phyloP scores from a whole-genome alignment of 1,140 invertebrate genomes.

The Camponotus vicinus region DNA sequence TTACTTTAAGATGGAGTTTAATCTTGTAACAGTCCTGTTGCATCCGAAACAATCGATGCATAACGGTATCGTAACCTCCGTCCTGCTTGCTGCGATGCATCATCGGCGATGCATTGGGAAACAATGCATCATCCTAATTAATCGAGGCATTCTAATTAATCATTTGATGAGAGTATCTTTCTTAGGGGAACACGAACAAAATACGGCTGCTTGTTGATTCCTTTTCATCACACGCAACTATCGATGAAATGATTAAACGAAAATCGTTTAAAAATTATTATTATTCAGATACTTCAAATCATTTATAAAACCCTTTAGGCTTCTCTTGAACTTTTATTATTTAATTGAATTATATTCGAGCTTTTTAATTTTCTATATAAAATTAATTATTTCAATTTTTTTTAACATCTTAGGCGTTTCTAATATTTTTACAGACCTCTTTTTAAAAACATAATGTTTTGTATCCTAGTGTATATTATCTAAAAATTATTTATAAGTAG shows the following conservation, averaged over 20 bases:
- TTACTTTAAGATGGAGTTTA: neutral
- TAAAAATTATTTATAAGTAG: neutral
- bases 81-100: conserved; percentile 24
- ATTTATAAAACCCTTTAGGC: too few species aligned
- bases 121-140: conserved; percentile 58
- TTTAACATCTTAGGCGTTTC: neutral
- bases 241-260: neutral
- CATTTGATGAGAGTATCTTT: conserved; percentile 28
- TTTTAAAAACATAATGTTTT: neutral
- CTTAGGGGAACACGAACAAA: conserved; percentile 29
- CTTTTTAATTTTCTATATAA: neutral
- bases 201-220: neutral
- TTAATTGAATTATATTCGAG: too few species aligned
- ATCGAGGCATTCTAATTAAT: conserved; percentile 29
- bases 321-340: neutral
- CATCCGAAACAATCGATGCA: conserved; percentile 28
- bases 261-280: neutral
- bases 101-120: conserved; percentile 22
- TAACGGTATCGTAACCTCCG: conserved; percentile 51
- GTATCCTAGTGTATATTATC: neutral
- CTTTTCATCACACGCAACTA: conserved; percentile 38
- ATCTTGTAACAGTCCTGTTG: neutral
- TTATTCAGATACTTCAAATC: neutral
- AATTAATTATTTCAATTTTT: conserved; percentile 1
- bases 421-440: neutral